Evolutionary conservation across 2,888 invertebrate genomes (phyloP), one percentile per base, ranked within the genome.

Genomic region (Chymomyza amoena): DNA sequence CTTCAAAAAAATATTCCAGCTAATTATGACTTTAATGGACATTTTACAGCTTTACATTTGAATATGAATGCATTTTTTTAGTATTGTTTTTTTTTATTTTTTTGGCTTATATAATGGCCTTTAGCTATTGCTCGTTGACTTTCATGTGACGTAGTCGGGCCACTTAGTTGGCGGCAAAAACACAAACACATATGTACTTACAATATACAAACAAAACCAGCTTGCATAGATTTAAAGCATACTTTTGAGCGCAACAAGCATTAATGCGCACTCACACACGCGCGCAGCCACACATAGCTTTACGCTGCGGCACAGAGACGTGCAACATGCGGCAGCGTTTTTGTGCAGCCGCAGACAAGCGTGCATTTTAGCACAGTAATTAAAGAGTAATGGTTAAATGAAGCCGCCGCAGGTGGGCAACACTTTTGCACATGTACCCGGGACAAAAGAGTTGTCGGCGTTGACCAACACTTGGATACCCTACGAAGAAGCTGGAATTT

Each of bases 361-460:
- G 74, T 82, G 82, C 78, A 78, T 82, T 81, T 82, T 80, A 78
- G 83, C 85, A 78, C 72, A 83, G 85, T 79, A 82, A 82, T 85
- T 82, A 82, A 82, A 80, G 82, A 71, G 77, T 80, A 85, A 82
- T 80, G 77, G 77, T 78, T 85, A 77, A 74, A 75, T 79, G 73
- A 81, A 81, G 79, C 77, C 67, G 72, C 76, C 78, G 39, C 68
- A 68, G 69, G 64, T 54, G 62, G 67, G 64, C 57, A 63, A 50
- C 68, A 20, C 56, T 61, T 63, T 36, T 61, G 61, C 32, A 45
- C 39, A 45, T 45, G 13, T 45, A 45, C 13, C 5, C 4, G 39
- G 2, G 0, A 13, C 39, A 13, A 45, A 13, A 45, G 39, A 45
- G n/a, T n/a, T 32, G 32, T 32, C 9, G 32, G 32, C 32, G 9